Evolutionary conservation across 1,140 invertebrate genomes (phyloP), one percentile per base, ranked within the genome.

Genomic region (Sipha flava): DNA sequence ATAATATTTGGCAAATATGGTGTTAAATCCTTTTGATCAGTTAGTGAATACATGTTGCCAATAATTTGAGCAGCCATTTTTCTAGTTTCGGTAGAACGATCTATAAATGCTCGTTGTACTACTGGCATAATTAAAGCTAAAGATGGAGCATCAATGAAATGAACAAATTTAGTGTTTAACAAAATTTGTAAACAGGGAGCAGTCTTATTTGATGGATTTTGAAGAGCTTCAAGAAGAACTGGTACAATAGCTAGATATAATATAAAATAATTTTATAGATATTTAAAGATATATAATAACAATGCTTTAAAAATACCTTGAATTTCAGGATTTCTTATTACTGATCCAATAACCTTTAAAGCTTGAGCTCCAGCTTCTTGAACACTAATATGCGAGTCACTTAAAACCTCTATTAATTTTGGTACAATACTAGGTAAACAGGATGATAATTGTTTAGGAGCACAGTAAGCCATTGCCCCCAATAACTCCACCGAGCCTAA

Each of bases 41-140:
- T 99, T 12, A 99, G 88, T 0, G 96, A 98, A 87, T 99, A 99
- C 96, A 99, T 98, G 86, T 99, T 99, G 57, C 97, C 97, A 83
- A 99, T 98, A 84, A 99, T 99, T 87, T 95, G 94, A n/a, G 96
- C 95, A 29, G 98, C 96, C 95, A 98, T 98, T 89, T 98, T 98
- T 83, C 97, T 89, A 0, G 96, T 99, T 87, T 99, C 97, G 0
- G 96, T 98, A 9, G 95, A 96, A 72, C 97, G 89, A 87, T 99
- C 97, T 87, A 96, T 92, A 85, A 99, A 98, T 9, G 97, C 97
- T 82, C 98, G 87, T 85, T 98, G 94, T 23, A 99, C 95, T 0
- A 99, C 97, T 1, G 98, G 98, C 97, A 99, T 99, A 81, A 99
- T 99, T 18, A 99, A 88, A 80, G 98, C 97, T 5, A 99, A 88